Evolutionary conservation across 2,113 vertebrate species (phyloP).

Genomic region (Spermophilus dauricus): DNA sequence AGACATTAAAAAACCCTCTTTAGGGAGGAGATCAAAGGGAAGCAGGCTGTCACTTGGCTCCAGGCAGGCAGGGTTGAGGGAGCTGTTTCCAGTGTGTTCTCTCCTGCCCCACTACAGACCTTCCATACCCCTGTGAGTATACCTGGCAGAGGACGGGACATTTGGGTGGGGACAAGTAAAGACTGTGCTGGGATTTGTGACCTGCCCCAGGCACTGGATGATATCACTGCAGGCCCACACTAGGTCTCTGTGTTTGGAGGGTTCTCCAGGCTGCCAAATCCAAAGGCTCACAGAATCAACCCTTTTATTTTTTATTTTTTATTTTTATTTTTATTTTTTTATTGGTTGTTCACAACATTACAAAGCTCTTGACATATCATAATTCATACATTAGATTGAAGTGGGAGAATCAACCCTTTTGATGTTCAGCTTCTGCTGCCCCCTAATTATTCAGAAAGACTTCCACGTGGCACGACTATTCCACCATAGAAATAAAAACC

Average conservation of each 20-base stretch:
- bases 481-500: slow-evolving; percentile 65
- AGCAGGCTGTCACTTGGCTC: background rate
- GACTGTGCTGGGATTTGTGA: background rate
- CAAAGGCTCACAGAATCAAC: background rate
- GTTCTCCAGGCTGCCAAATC: slow-evolving; percentile 23
- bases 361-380: too few species aligned
- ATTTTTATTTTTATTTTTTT: too few species aligned
- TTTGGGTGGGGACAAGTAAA: background rate
- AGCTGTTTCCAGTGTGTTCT: background rate
- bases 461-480: background rate
- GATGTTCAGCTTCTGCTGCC: slow-evolving; percentile 40
- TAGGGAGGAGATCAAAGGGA: slow-evolving; percentile 22
- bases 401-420: slow-evolving; percentile 48
- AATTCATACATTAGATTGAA: too few species aligned
- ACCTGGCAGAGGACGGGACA: background rate
- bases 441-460: background rate
- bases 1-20: background rate
- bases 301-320: too few species aligned
- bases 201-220: background rate
- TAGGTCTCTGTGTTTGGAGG: background rate
- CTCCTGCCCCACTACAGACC: background rate
- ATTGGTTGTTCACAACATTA: too few species aligned
- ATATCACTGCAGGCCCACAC: background rate
- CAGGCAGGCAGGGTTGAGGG: background rate
- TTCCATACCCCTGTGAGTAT: background rate